Base-by-base conservation (phyloP, 2,113 vertebrate genomes). In the Sorex fumeus region DNA sequence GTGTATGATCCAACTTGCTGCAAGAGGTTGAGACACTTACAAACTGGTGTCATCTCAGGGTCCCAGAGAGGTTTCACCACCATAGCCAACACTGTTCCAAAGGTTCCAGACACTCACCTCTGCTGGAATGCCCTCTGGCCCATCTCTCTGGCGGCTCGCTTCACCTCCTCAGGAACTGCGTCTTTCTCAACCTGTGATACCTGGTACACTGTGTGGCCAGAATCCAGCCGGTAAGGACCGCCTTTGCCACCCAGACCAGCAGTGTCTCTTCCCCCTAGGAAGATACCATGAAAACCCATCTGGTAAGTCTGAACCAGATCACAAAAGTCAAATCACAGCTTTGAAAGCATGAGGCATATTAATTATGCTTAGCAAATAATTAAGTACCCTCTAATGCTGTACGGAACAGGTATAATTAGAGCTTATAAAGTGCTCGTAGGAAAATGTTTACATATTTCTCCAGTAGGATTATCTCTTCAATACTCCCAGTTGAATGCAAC, bases 211-310 rank as follows among this genome's bases (percentile, higher is more conserved):
- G 95, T 97, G 96, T 99, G 99, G 47, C 99, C 99, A 1, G 99
- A 98, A 4, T 99, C 99, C 93, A 99, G 98, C 6, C 99, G 98
- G 79, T 99, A 99, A 0, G 99, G 99, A 0, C 99, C 99, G 18
- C 99, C 99, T 97, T 98, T 99, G 30, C 99, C 99, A 7, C 99
- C 99, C 7, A 99, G 97, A 0, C 99, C 99, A 13, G 99, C 99
- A 0, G 99, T 99, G 97, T 99, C 99, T 98, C 99, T 98, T 93
- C 99, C 99, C 2, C 99, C 99, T 99, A 92, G 64, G 78, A 84
- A 0, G 18, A 57, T 94, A 60, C 84, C 40, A 79, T 0, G 76
- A 87, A 75, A 84, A 74, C 79, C 4, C 75, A 69, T 45, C 10
- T 12, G 6, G 2, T 66, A 27, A 84, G 64, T 90, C 79, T 82